These are phyloP conservation scores for Nasonia longicornis DNA, from an alignment of 1,140 invertebrate genomes.

Conservation along the genomic window DNA sequence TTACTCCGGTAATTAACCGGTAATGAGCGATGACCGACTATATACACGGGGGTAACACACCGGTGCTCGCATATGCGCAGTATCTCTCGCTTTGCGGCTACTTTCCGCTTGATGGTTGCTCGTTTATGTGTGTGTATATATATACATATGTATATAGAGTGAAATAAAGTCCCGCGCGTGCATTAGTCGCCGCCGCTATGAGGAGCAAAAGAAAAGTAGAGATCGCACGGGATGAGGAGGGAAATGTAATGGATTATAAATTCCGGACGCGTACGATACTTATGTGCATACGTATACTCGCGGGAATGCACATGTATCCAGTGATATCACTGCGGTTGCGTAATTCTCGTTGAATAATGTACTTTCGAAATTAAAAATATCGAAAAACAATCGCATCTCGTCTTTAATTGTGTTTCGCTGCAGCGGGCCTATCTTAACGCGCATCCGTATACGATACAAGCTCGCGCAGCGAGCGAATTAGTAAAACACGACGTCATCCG, in stretches of 20 bases:
- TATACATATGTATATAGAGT: neutral
- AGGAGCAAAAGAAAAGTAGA: conserved; percentile 17
- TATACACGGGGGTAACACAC: conserved; percentile 32
- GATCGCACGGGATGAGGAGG: neutral
- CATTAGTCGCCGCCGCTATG: neutral
- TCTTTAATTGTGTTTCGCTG: neutral
- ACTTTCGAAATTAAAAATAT: neutral
- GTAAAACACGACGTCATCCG: neutral
- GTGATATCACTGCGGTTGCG: neutral
- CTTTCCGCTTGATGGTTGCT: neutral
- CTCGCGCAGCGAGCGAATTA: neutral
- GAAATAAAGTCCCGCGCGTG: neutral
- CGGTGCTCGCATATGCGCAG: neutral
- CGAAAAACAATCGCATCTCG: neutral
- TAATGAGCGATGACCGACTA: conserved; percentile 54
- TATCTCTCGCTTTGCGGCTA: neutral
- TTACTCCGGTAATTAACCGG: conserved; percentile 55
- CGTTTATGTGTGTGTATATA: neutral
- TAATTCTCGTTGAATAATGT: neutral
- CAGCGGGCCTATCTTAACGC: no score
- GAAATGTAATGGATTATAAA: conserved; percentile 31
- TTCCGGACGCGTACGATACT: neutral
- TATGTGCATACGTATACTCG: neutral
- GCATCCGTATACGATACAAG: no score
- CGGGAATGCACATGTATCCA: neutral